These are phyloP conservation scores for Ptyas mucosa DNA, from an alignment of 2,113 vertebrate species.

Conservation along the genomic window DNA sequence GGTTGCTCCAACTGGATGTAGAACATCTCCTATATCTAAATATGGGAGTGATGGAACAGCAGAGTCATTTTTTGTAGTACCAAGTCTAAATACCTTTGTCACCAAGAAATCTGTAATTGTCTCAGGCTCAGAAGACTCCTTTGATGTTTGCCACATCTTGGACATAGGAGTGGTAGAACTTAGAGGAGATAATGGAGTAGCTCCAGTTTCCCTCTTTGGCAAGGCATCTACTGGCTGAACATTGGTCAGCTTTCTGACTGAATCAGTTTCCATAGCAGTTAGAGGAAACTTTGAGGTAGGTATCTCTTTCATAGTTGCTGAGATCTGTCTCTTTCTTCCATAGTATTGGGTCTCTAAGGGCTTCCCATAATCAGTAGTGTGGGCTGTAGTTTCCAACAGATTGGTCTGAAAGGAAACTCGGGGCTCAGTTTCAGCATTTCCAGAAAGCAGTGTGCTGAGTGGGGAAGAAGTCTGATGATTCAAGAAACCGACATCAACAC, in stretches of 20 bases:
- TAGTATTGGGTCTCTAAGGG: not conserved
- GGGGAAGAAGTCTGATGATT: fast-evolving
- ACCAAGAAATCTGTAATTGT: not conserved
- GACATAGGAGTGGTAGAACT: not conserved
- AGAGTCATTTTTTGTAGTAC: not conserved
- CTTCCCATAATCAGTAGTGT: not conserved
- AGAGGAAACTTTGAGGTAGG: not conserved
- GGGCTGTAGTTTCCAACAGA: not conserved
- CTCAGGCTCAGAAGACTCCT: not conserved
- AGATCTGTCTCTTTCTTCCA: not conserved
- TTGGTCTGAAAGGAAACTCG: not conserved
- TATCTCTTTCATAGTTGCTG: fast-evolving
- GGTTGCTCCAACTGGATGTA: not conserved
- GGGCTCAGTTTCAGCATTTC: fast-evolving
- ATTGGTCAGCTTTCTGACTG: not conserved
- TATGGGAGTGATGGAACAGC: not conserved
- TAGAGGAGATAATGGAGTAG: not conserved
- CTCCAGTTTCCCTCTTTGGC: not conserved
- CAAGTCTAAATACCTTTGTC: not conserved
- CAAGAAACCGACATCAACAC: fast-evolving
- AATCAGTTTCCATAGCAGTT: too few relatives aligned
- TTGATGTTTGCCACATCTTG: not conserved
- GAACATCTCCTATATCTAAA: too few relatives aligned
- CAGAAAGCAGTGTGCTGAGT: fast-evolving
- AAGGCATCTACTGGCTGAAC: not conserved